Percentiles rank a stretch among this genome's conserved stretches.
Conservation (phyloP, 2,113 vertebrate genomes). For the Dipodomys ordii region DNA sequence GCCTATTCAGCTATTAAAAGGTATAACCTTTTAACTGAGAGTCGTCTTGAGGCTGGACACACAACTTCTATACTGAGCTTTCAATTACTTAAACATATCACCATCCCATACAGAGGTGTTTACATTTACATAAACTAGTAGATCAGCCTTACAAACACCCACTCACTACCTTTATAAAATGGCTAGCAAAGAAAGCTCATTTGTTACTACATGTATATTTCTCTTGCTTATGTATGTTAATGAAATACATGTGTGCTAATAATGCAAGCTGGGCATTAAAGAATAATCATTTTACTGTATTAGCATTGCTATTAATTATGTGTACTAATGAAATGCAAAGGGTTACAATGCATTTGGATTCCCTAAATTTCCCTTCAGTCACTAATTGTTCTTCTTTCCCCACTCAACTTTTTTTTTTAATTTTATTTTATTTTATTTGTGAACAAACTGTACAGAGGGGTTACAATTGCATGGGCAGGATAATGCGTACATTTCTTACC, state of each 20-base stretch:
- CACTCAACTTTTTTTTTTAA: slow-evolving; percentile 27
- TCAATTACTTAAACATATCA: slow-evolving; percentile 76
- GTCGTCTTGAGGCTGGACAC: slow-evolving; percentile 71
- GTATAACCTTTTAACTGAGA: slow-evolving; percentile 78
- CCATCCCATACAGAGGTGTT: slow-evolving; percentile 53
- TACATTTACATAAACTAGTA: slow-evolving; percentile 72
- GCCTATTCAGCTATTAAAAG: slow-evolving; percentile 75
- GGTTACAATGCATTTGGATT: not conserved
- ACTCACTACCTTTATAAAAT: slow-evolving; percentile 56
- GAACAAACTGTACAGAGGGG: too few species aligned
- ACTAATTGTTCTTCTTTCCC: slow-evolving; percentile 29
- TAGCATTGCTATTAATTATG: slow-evolving; percentile 55
- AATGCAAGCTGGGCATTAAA: slow-evolving; percentile 60
- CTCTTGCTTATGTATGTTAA: slow-evolving; percentile 61
- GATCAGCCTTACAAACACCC: slow-evolving; percentile 57
- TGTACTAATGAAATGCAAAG: slow-evolving; percentile 38
- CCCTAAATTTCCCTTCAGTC: slow-evolving; percentile 43
- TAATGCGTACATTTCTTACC: too few species aligned
- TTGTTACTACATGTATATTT: slow-evolving; percentile 40
- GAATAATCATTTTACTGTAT: slow-evolving; percentile 59
- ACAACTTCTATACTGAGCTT: slow-evolving; percentile 66
- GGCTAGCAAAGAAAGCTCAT: slow-evolving; percentile 58
- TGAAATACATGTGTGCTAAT: slow-evolving; percentile 62
- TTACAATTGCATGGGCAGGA: too few species aligned
- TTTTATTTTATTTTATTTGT: too few species aligned